Evolutionary conservation across 2,888 invertebrate genomes (phyloP).

Genomic region (Caenorhabditis becei): DNA sequence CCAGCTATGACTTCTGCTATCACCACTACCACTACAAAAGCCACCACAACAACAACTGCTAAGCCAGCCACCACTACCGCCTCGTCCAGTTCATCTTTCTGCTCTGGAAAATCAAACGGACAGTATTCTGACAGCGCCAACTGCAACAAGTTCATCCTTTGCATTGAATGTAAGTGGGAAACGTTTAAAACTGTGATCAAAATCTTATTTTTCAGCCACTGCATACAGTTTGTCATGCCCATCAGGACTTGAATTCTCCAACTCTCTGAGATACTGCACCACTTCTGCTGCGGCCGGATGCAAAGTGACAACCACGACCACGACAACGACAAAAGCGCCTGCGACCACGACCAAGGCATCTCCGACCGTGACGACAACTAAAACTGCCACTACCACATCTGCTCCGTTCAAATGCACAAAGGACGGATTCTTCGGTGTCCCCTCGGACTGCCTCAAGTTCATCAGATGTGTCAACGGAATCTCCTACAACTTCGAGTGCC

Average conservation of each 20-base stretch:
- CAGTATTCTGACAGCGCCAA: constrained; percentile 64
- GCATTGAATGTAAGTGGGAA: constrained; percentile 68
- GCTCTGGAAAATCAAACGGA: constrained; percentile 74
- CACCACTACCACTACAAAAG: constrained; percentile 43
- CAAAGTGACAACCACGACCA: constrained; percentile 20
- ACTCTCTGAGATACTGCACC: constrained; percentile 70
- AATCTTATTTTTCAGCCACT: constrained; percentile 56
- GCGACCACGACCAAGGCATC: constrained; percentile 48
- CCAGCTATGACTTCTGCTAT: constrained; percentile 56
- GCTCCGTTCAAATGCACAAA: constrained; percentile 71
- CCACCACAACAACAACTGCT: constrained; percentile 43
- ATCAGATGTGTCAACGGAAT: constrained; percentile 77
- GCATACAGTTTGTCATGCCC: constrained; percentile 73
- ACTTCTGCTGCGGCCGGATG: constrained; percentile 60
- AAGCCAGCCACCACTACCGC: constrained; percentile 29
- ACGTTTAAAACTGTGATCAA: background rate
- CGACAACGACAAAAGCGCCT: constrained; percentile 41
- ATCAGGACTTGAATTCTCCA: constrained; percentile 72
- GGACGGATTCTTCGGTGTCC: constrained; percentile 79
- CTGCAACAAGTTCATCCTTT: constrained; percentile 74
- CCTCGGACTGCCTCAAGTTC: constrained; percentile 71
- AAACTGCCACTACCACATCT: constrained; percentile 16
- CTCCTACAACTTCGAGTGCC: constrained; percentile 80
- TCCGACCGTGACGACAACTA: constrained; percentile 46
- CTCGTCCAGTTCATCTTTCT: constrained; percentile 45